Percentiles rank a stretch among this genome's conserved stretches.
Evolutionary conservation across 2,797 vertebrate genomes (phyloP).

Genomic region (Hippopotamyrus pictus): DNA sequence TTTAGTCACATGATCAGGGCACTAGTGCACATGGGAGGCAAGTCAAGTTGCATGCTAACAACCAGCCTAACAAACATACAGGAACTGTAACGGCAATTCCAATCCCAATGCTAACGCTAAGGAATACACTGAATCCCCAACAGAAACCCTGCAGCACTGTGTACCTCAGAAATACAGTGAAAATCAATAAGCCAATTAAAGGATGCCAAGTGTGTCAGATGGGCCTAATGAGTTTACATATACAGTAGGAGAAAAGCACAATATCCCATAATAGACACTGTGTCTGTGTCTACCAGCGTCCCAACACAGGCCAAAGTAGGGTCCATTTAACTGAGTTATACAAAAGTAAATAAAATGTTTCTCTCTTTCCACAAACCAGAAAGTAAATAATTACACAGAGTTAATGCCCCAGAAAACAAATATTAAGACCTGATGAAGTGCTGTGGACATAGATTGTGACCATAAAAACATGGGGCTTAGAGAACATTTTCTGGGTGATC

Average conservation of each 20-base stretch:
- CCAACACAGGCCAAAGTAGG: not conserved
- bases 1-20: not conserved
- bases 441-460: not conserved
- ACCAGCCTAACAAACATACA: not conserved
- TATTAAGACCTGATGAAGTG: conserved; percentile 1
- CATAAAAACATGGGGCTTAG: not conserved
- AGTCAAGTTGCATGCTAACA: not conserved
- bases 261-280: not conserved
- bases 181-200: not conserved
- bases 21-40: not conserved
- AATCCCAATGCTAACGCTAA: not conserved
- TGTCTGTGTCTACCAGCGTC: not conserved
- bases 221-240: not conserved
- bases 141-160: not conserved
- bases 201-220: not conserved
- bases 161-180: not conserved
- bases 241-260: not conserved
- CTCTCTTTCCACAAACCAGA: conserved; percentile 1
- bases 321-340: not conserved
- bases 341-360: conserved; percentile 6
- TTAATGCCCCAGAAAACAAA: conserved; percentile 3
- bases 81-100: not conserved
- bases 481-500: not conserved
- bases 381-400: conserved; percentile 12
- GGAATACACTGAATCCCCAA: not conserved